Percentiles rank a stretch among this genome's conserved stretches.
These are phyloP conservation scores for Trididemnum clinides DNA, from an alignment of 23 tunicate genomes.

Conservation along the genomic window DNA sequence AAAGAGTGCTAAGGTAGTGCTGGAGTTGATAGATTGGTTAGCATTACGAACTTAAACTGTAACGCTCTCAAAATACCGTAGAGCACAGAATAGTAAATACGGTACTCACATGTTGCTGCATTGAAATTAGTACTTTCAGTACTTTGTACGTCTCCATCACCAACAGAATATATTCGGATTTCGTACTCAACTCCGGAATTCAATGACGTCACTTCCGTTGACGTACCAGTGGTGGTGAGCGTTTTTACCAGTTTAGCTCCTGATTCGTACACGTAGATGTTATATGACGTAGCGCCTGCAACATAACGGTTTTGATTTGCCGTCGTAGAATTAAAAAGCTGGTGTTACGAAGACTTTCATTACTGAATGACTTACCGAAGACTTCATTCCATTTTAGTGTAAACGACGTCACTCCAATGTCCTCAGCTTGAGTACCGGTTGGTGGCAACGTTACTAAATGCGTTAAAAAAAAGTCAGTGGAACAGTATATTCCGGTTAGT, in stretches of 20 bases:
- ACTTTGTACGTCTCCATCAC: conserved; percentile 35
- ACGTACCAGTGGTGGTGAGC: background rate
- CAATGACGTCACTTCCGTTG: conserved; percentile 25
- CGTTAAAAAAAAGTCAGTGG: background rate
- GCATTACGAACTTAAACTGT: too few species aligned
- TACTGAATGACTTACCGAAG: background rate
- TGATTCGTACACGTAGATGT: background rate
- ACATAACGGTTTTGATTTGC: too few species aligned
- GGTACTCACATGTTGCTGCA: background rate
- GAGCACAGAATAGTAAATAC: too few species aligned
- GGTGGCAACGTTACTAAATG: background rate
- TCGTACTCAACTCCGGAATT: conserved; percentile 46
- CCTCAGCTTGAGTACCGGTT: background rate
- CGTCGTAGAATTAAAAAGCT: too few species aligned
- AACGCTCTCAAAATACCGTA: too few species aligned
- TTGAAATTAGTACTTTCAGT: background rate
- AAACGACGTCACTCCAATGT: background rate
- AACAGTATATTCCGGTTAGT: too few species aligned
- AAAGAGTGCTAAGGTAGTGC: too few species aligned
- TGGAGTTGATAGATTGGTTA: too few species aligned
- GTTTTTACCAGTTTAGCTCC: background rate
- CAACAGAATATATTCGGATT: conserved; percentile 25
- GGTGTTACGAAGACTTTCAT: too few species aligned
- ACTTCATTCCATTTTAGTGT: background rate
- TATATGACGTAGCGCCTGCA: background rate